Base-by-base conservation (phyloP, 2,797 vertebrate species). In the Oreochromis grahami region DNA sequence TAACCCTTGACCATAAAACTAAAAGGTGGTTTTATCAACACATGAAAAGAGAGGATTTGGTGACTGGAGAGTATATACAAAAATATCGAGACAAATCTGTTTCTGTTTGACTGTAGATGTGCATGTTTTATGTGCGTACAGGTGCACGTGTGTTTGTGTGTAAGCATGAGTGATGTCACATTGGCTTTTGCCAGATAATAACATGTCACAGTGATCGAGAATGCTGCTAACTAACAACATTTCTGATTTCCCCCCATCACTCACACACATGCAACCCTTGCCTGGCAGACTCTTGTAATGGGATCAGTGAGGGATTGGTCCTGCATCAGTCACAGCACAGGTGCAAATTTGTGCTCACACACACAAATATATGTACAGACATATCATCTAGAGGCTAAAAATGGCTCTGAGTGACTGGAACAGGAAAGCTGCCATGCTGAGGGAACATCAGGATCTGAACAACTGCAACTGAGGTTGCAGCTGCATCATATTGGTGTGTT, bases 151-250 rank as follows among this genome's bases (percentile, higher is more conserved):
- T 78, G 77, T 83, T 51, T 84, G 19, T 80, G 58, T 91, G 82
- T 80, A 76, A 80, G 81, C 77, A 86, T 93, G 92, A 92, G 86
- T 92, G 88, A 95, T 95, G 91, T 88, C 89, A 94, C 86, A 83
- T 51, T 29, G 82, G 82, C 76, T 78, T 56, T 43, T 82, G 83
- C 82, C 76, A 93, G 94, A 95, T 96, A 96, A 97, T 96, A 96
- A 96, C 95, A 94, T 95, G 95, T 93, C 96, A 96, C 91, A 86
- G 93, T 96, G 96, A 96, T 95, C 93, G 95, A 97, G 95, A 94
- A 94, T 84, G 91, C 88, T 81, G 92, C 95, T 96, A 96, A 96
- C 94, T 96, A 96, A 96, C 94, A 94, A 91, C 91, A 90, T 87
- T 85, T 88, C 83, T 91, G 83, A 93, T 92, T 91, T 92, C 93